phyloP scores from a whole-genome alignment of 1,140 invertebrate species.

The Pogonomyrmex barbatus region DNA sequence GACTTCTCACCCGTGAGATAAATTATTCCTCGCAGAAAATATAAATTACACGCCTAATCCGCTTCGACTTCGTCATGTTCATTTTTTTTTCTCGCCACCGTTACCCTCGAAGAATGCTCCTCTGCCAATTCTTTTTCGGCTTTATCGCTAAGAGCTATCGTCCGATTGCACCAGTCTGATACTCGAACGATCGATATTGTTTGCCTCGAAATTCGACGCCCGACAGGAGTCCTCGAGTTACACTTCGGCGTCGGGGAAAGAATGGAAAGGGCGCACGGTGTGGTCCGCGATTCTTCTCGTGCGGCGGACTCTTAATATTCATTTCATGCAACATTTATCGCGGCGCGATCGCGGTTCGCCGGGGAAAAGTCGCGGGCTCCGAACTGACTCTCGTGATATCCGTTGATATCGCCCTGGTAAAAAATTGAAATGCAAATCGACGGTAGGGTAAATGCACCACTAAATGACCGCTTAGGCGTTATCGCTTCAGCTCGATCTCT shows the following conservation, averaged over 20 bases:
- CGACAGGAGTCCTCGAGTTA: slow-evolving; percentile 50
- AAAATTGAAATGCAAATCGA: slow-evolving; percentile 44
- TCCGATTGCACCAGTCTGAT: slow-evolving; percentile 17
- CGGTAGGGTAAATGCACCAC: slow-evolving; percentile 17
- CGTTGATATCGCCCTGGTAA: slow-evolving; percentile 17
- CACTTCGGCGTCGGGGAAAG: slow-evolving; percentile 29
- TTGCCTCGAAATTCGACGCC: slow-evolving; percentile 12
- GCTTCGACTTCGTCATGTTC: background rate
- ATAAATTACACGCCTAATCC: background rate
- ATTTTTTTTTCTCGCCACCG: background rate
- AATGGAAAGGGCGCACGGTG: slow-evolving; percentile 22
- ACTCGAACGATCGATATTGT: background rate
- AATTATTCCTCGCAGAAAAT: background rate
- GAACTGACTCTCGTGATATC: slow-evolving; percentile 29
- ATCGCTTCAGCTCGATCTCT: background rate
- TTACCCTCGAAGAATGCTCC: background rate
- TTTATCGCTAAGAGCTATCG: slow-evolving; percentile 14
- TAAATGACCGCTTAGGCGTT: slow-evolving; percentile 21
- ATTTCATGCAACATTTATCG: slow-evolving; percentile 81
- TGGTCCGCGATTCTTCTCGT: slow-evolving; percentile 63
- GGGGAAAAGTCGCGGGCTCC: slow-evolving; percentile 45
- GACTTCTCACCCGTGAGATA: background rate
- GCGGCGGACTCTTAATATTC: slow-evolving; percentile 77
- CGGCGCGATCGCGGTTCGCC: slow-evolving; percentile 76
- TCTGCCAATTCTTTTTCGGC: background rate